Evolutionary conservation across 2,888 invertebrate species (phyloP), one percentile per base, ranked within the genome.

Genomic region (Caprella mutica): DNA sequence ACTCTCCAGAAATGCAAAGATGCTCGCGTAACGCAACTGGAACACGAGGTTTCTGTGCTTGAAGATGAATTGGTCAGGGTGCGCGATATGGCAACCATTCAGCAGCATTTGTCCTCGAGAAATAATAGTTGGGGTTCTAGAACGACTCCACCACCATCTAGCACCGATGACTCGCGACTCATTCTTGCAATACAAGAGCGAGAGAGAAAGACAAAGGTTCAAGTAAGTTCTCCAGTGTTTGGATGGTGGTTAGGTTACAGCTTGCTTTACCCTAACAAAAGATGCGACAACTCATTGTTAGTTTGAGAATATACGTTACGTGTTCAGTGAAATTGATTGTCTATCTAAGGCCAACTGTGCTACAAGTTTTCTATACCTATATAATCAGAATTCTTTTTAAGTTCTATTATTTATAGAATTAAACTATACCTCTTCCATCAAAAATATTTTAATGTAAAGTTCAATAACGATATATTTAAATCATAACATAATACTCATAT

Each of bases 21-120:
- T 76, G 84, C 85, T 71, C 81, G 87, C 74, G 87, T 90, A 74
- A 81, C 84, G 72, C 85, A 85, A 66, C 80, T 91, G 76, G 89
- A 91, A 79, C 84, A 84, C 70, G 86, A 89, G 76, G 81, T 89
- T 69, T 79, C 79, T 69, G 77, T 85, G 72, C 80, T 87, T 73
- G 87, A 88, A 77, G 78, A 81, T 74, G 86, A 86, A 77, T 76
- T 87, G 74, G 77, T 78, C 66, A 76, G 79, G 58, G 73, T 77
- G 65, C 75, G 77, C 63, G 78, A 77, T 55, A 71, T 72, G 23
- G 59, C 59, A 38, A 50, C 53, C 55, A 48, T 48, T 29, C 48
- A 48, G 48, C 44, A 44, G 44, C 44, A 44, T 24, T 30, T 30
- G 48, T 21, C 30, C 46, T 44, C 48, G 24, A 21, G 57, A 6